Evolutionary conservation across 2,888 invertebrate species (phyloP), one percentile per base, ranked within the genome.

Genomic region (Meiosimyza platycephala): DNA sequence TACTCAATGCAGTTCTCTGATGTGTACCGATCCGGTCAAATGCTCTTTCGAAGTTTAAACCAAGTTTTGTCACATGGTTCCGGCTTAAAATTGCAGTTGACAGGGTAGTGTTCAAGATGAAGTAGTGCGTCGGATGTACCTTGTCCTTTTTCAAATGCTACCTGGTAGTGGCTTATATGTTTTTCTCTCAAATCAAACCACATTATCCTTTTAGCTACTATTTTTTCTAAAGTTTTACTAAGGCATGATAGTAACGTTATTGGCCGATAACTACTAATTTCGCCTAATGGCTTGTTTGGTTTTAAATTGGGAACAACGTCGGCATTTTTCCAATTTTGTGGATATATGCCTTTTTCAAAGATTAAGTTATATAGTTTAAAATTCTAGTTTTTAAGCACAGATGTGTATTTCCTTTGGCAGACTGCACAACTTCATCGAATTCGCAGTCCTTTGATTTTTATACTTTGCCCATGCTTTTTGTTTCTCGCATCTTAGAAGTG

Each of bases 161-260:
- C n/a, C n/a, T n/a, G n/a, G n/a, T n/a, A n/a, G n/a, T n/a, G n/a
- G n/a, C n/a, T n/a, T n/a, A n/a, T n/a, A n/a, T 22, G 22, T 2
- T 22, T 22, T 22, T 22, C 22, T 22, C 2, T 22, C 22, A 22
- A 2, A 22, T 1, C 72, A 64, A 75, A 75, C 75, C 76, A 76
- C 74, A 72, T 69, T 28, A 74, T 33, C 6, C 72, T 40, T 3
- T 74, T 75, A 0, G 75, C 68, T 12, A 71, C 62, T 7, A 73
- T 76, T 72, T 76, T 77, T 28, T 74, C 76, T 2, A 78, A 47
- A 6, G 74, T 6, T 75, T 78, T 76, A 11, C 75, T 47, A 48
- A 72, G 18, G 59, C 75, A 75, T n/a, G 74, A 65, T 33, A 77
- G 76, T 1, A 75, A 72, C 4, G 74, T 75, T 9, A 76, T 77